Evolutionary conservation across 23 tunicate species (phyloP).

Genomic region (Phallusia fumigata): DNA sequence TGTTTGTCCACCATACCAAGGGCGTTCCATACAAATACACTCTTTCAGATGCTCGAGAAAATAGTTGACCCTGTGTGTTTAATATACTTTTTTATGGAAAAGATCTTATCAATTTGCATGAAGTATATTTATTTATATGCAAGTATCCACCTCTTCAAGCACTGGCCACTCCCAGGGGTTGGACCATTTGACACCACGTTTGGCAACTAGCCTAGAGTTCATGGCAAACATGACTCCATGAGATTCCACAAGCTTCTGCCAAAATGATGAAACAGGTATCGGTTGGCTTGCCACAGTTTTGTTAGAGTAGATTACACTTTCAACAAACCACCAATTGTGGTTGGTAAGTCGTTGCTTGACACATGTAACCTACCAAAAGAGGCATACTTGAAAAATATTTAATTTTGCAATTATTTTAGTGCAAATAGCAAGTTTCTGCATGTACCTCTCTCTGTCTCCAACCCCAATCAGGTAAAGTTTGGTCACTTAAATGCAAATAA

Average conservation of each 20-base stretch:
- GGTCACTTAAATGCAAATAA: conserved; percentile 35
- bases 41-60: conserved; percentile 41
- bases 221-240: conserved; percentile 55
- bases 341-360: not conserved
- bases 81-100: not conserved
- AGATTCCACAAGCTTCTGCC: conserved; percentile 44
- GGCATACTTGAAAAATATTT: too few species aligned
- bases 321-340: conserved; percentile 51
- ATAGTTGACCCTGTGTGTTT: conserved; percentile 44
- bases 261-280: conserved; percentile 1
- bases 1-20: conserved; percentile 39
- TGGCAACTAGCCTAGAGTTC: conserved; percentile 23
- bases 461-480: conserved; percentile 71
- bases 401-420: too few species aligned
- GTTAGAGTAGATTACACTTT: not conserved
- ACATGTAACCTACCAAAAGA: conserved; percentile 42
- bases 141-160: conserved; percentile 25
- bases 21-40: conserved; percentile 53
- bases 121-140: not conserved
- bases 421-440: too few species aligned
- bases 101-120: too few species aligned
- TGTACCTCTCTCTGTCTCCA: conserved; percentile 59
- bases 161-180: conserved; percentile 71
- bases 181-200: conserved; percentile 28
- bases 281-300: not conserved